Percentiles rank a stretch among this genome's conserved stretches.
phyloP scores from a whole-genome alignment of 2,888 invertebrate genomes.

The Polydrusus cervinus region DNA sequence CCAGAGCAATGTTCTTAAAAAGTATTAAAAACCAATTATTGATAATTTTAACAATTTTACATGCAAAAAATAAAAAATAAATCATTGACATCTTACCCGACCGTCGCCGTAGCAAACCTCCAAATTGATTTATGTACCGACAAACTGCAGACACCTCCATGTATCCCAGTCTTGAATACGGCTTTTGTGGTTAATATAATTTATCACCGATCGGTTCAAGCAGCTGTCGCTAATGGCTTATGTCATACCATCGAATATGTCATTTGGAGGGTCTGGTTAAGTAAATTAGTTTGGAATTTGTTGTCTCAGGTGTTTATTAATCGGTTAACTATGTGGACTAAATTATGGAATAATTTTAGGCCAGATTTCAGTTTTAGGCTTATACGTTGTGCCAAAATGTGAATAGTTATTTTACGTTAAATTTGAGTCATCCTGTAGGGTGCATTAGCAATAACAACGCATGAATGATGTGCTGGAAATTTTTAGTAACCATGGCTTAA shows the following conservation, averaged over 20 bases:
- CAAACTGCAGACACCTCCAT: slow-evolving; percentile 13
- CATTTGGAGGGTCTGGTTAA: background rate
- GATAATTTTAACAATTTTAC: no score
- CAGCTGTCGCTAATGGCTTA: slow-evolving; percentile 26
- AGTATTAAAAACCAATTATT: no score
- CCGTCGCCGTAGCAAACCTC: background rate
- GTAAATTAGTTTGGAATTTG: slow-evolving; percentile 11
- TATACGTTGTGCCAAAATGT: no score
- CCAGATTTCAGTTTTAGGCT: no score
- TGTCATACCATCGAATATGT: slow-evolving; percentile 11
- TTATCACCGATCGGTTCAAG: slow-evolving; percentile 17
- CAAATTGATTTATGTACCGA: slow-evolving; percentile 11
- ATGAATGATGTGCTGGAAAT: no score
- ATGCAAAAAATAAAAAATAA: slow-evolving; percentile 8
- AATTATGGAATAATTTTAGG: background rate
- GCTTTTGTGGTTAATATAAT: slow-evolving; percentile 22
- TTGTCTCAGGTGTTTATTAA: slow-evolving; percentile 14
- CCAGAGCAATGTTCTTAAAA: no score
- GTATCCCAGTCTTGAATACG: slow-evolving; percentile 6
- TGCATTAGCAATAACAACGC: no score
- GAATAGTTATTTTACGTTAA: no score
- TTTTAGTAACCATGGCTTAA: no score
- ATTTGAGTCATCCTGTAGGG: no score
- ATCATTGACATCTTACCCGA: background rate
- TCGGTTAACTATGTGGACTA: background rate